These are phyloP conservation scores for Triplophysa siluroides DNA, from an alignment of 2,113 vertebrate species.

Conservation along the genomic window DNA sequence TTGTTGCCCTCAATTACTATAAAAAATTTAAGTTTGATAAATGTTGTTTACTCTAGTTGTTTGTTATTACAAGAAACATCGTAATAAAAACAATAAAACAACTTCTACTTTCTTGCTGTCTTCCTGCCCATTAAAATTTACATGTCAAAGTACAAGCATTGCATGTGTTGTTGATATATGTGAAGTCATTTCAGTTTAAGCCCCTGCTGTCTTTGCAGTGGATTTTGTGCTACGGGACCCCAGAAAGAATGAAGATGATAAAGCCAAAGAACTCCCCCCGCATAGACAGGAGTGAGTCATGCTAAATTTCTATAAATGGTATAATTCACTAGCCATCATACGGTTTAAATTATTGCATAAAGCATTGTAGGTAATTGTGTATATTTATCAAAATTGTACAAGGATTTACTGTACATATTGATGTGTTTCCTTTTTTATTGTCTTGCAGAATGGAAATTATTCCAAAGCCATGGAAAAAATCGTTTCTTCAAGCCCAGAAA, in stretches of 20 bases:
- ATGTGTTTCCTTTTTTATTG: constrained; percentile 27
- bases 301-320: constrained; percentile 6
- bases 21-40: too few species aligned
- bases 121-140: background rate
- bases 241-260: constrained; percentile 68
- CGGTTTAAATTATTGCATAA: background rate
- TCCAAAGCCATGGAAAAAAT: constrained; percentile 84
- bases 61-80: too few species aligned
- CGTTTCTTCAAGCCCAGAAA: constrained; percentile 70
- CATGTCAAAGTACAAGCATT: background rate
- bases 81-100: too few species aligned
- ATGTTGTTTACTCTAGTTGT: too few species aligned
- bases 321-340: background rate
- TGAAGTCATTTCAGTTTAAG: background rate
- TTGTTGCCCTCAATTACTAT: background rate
- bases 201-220: constrained; percentile 72
- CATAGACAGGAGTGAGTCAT: constrained; percentile 83
- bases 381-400: background rate
- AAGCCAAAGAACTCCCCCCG: constrained; percentile 62
- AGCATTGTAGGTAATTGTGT: background rate
- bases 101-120: background rate
- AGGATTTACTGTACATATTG: background rate
- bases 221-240: constrained; percentile 81
- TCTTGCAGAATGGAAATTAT: constrained; percentile 74
- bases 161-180: background rate